Conservation (phyloP, 1,140 invertebrate genomes). For the Drosophila virilis region DNA sequence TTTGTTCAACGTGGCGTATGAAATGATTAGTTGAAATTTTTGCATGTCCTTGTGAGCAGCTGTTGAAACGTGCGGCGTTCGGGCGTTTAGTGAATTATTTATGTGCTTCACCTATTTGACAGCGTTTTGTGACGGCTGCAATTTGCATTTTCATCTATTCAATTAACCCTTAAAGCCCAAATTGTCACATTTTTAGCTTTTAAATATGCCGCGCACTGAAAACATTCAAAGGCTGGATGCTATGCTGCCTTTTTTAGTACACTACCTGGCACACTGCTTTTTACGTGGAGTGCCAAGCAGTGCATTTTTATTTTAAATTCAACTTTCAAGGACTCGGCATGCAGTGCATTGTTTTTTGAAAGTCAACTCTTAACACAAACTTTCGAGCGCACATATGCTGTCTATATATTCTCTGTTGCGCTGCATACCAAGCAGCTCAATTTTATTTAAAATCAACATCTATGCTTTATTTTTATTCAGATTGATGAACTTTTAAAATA, state of each 20-base stretch:
- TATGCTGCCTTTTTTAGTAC: not conserved
- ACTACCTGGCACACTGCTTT: not conserved
- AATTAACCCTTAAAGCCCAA: no score
- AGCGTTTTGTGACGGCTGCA: not conserved
- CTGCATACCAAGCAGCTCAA: no score
- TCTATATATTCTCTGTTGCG: no score
- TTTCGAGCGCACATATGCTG: no score
- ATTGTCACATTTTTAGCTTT: not conserved
- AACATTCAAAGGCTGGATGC: not conserved
- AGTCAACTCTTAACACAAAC: no score
- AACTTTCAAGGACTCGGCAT: not conserved
- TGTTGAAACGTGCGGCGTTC: slow-evolving; percentile 13
- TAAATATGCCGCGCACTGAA: not conserved
- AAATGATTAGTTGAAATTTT: slow-evolving; percentile 37
- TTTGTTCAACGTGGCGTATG: slow-evolving; percentile 37
- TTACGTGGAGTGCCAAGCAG: not conserved
- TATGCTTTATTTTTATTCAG: no score
- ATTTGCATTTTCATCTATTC: not conserved
- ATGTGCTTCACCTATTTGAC: slow-evolving; percentile 4
- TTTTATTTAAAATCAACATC: no score
- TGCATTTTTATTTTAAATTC: no score
- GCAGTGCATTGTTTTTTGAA: not conserved
- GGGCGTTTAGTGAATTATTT: slow-evolving; percentile 51
- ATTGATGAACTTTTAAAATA: no score
- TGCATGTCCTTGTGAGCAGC: slow-evolving; percentile 62